Evolutionary conservation across 2,113 vertebrate species (phyloP), one percentile per base, ranked within the genome.

Genomic region (Notechis scutatus): DNA sequence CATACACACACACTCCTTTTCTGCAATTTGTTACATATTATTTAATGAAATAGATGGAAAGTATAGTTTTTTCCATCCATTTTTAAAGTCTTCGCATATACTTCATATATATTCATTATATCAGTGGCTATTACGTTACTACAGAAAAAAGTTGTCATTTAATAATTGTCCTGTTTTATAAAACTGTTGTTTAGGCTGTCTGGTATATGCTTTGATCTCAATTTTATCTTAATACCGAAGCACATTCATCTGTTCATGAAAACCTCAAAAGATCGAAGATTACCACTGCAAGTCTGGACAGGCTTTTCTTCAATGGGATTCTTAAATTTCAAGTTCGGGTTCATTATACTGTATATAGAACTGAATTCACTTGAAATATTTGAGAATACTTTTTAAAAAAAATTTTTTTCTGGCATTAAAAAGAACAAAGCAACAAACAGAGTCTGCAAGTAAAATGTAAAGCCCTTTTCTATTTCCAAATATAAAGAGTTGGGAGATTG

Each of bases 301-400:
- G 29, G 14, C 45, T 52, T 45, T 94, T 90, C 61, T 50, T 9
- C 23, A 74, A 34, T 88, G n/a, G 56, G 12, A 39, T 81, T 92
- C 87, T 88, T 92, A 92, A 89, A 55, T 54, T n/a, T 45, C 50
- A 94, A 92, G 92, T 92, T 45, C 7, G 8, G 4, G 23, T 54
- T 55, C 85, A 89, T 29, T 69, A 54, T 8, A 47, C 47, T 47
- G 47, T 47, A 5, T 2, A 91, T 91, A 85, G 89, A 64, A 3
- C 2, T 91, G 24, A 87, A 61, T 93, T 8, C 0, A 0, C 2
- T 12, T 39, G 34, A 7, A 81, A 47, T 92, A 64, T 54, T 57
- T n/a, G 29, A 90, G 87, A 96, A 90, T 4, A 1, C 74, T 95
- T 93, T 42, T 42, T 88, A 10, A 21, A 56, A 34, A n/a, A n/a